These are phyloP conservation scores for Microcebus ravelobensis DNA, from an alignment of 2,113 vertebrate genomes.

Conservation along the genomic window DNA sequence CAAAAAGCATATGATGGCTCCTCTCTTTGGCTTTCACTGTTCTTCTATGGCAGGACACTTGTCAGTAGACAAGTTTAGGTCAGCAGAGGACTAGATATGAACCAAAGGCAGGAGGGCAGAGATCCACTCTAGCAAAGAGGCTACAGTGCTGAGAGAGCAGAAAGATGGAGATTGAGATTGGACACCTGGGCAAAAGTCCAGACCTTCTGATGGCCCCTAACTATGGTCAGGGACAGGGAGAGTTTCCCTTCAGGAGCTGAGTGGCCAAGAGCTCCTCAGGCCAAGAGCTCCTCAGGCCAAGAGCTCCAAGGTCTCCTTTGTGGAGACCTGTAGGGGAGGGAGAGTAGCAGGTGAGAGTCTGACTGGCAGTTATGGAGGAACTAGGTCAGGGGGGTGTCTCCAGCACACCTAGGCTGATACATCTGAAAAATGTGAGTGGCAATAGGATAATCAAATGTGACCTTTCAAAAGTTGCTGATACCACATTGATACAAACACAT, in stretches of 20 bases:
- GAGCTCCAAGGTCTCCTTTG: background rate
- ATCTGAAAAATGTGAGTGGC: background rate
- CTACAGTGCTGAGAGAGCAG: background rate
- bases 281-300: accelerated
- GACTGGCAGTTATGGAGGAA: background rate
- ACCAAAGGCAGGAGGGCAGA: background rate
- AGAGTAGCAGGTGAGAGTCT: background rate
- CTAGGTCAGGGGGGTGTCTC: background rate
- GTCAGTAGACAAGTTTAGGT: background rate
- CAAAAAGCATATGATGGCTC: background rate
- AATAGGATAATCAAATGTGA: background rate
- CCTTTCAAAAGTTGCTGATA: background rate
- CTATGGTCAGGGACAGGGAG: background rate
- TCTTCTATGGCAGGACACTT: background rate
- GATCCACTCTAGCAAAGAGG: background rate
- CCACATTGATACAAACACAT: background rate
- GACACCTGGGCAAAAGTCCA: background rate
- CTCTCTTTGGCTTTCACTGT: background rate
- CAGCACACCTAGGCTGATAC: background rate
- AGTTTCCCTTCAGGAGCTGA: background rate
- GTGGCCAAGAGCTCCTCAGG: accelerated
- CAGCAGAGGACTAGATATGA: background rate
- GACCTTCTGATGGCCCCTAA: background rate
- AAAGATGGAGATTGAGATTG: background rate
- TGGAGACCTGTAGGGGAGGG: background rate